Base-by-base conservation (phyloP, 2,797 vertebrate species). In the Phrynocephalus forsythii region DNA sequence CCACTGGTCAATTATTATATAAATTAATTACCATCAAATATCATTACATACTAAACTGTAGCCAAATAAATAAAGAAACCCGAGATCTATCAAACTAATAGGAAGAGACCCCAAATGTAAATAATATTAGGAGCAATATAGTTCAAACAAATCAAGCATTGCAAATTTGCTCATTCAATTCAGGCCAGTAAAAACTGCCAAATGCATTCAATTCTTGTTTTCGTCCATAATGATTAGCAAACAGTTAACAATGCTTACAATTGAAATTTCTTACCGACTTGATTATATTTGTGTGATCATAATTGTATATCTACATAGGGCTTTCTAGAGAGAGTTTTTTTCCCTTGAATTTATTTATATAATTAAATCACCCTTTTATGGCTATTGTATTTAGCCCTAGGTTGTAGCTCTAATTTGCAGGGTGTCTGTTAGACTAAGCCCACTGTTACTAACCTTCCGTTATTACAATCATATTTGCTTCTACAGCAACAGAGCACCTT, bases 311-410 rank as follows among this genome's bases (percentile, higher is more conserved):
- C 56, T 78, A 24, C 20, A 56, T 56, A 76, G 38, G 10, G 18
- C 28, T 77, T 66, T 30, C 66, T 87, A 77, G 69, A 68, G 66
- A 77, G 18, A 77, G 50, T 78, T 68, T 44, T 44, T 78, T 69
- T 87, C 26, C 15, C 24, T 16, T 50, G 15, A 38, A 83, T 69
- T 20, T 87, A 48, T 83, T 83, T 44, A 87, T 69, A 52, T 83
- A 69, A 69, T 87, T 77, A 78, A 68, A 87, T 69, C 24, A 22
- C 44, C 33, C 10, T 60, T 77, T 44, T 69, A 3, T 83, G 30
- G 44, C 83, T 69, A 78, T 56, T 87, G 48, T 22, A 44, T 50
- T 83, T 83, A 60, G 13, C 30, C 44, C 33, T 87, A 50, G 30
- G 24, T 33, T 83, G 11, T n/a, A 38, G 22, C 26, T 83, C 63